Evolutionary conservation across 2,797 vertebrate species (phyloP), one percentile per base, ranked within the genome.

Genomic region (Mormyrops attenuatus): DNA sequence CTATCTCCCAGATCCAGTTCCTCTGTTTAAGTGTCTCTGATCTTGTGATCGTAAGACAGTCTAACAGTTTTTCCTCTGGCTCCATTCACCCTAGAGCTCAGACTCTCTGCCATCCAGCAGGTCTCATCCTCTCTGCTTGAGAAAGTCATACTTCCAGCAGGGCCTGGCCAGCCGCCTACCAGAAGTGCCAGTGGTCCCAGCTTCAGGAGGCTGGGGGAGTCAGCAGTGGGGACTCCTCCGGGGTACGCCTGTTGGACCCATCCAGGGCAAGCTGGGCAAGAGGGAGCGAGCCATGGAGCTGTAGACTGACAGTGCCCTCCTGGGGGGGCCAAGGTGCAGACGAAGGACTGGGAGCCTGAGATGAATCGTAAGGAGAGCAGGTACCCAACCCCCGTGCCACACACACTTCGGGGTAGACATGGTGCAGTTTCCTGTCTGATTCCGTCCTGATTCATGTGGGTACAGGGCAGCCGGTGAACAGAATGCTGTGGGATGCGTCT

Each of bases 1-100:
- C 94, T 96, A 96, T 96, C 94, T 94, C 90, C 92, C 93, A 94
- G 94, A 96, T 93, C 93, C 95, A 96, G 95, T 96, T 96, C 95
- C 94, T 96, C 94, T 95, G 94, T 96, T 94, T 94, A 93, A 94
- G 93, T 94, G 93, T 93, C 93, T 93, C 93, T 94, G 94, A 93
- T 94, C 94, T 95, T 94, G 92, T 93, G 94, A 92, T 91, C 92
- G 90, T 93, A 88, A 92, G 89, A 92, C 85, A 57, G 30, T 13
- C 34, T 57, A 86, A 34, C 44, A 66, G 63, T 47, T 90, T 82
- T 55, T 60, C 49, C 30, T 90, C 88, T 7, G 3, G 26, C 49
- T 50, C 26, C 91, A 57, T 91, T 57, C 52, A 88, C 66, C 69
- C 69, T 89, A 41, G 87, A 89, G 89, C 88, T 80, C 20, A 87